Evolutionary conservation across 2,113 vertebrate species (phyloP).

Genomic region (Thunnus maccoyii): DNA sequence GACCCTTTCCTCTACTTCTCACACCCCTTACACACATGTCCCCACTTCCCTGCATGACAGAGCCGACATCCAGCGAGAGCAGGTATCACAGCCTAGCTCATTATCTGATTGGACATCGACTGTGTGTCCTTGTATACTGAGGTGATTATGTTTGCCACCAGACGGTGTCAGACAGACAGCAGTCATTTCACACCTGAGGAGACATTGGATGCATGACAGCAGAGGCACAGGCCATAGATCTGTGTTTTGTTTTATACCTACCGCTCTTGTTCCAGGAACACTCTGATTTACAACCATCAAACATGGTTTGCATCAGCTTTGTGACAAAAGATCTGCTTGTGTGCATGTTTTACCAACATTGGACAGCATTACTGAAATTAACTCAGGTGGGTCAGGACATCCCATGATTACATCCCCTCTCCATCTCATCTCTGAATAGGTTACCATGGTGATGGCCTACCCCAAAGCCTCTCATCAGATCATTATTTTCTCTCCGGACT

Average conservation of each 20-base stretch:
- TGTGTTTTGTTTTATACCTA: constrained; percentile 1
- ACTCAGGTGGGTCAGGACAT: constrained; percentile 45
- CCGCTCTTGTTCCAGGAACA: background rate
- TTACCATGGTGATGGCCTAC: constrained; percentile 54
- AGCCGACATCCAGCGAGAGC: constrained; percentile 25
- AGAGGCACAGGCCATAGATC: background rate
- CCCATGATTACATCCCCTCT: constrained; percentile 33
- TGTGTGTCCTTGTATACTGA: constrained; percentile 9
- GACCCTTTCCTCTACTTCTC: background rate
- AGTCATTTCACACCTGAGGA: constrained; percentile 49
- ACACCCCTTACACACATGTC: background rate
- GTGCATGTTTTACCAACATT: constrained; percentile 1
- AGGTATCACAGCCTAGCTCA: constrained; percentile 7
- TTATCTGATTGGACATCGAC: constrained; percentile 35
- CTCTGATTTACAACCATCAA: background rate
- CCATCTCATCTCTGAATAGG: constrained; percentile 31
- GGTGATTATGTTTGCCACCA: constrained; percentile 21
- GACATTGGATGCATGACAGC: constrained; percentile 40
- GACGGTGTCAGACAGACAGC: constrained; percentile 42
- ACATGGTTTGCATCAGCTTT: constrained; percentile 17
- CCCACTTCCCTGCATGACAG: background rate
- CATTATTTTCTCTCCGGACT: constrained; percentile 60
- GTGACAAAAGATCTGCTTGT: background rate
- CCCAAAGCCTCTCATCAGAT: constrained; percentile 55
- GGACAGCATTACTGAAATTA: constrained; percentile 31